Conservation (phyloP, 2,888 invertebrate genomes). For the Ditula angustiorana region DNA sequence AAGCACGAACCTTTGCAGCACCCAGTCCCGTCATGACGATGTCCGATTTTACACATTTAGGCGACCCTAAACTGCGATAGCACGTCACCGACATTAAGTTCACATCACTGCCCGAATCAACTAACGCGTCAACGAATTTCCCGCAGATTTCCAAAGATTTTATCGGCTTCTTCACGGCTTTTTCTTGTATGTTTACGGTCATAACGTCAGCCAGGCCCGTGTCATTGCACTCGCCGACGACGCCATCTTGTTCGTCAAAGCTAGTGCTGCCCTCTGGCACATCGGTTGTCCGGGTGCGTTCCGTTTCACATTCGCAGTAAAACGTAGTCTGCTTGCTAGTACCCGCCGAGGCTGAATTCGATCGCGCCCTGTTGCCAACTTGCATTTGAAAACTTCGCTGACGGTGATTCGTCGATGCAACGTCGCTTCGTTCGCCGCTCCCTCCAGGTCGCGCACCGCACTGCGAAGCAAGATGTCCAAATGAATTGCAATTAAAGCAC, state of each 20-base stretch:
- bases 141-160: slow-evolving; percentile 32
- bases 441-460: not conserved
- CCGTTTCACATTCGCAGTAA: not conserved
- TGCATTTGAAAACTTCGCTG: too few relatives aligned
- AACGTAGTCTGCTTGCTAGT: not conserved
- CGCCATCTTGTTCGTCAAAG: not conserved
- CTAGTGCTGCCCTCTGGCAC: not conserved
- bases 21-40: not conserved
- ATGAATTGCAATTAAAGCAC: not conserved
- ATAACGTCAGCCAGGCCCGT: not conserved
- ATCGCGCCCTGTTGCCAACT: not conserved
- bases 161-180: slow-evolving; percentile 22
- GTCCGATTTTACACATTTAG: not conserved
- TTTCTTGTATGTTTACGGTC: slow-evolving; percentile 23
- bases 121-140: slow-evolving; percentile 12
- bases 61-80: not conserved
- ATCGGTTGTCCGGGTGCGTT: not conserved
- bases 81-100: slow-evolving; percentile 20
- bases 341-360: not conserved
- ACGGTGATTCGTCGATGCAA: not conserved
- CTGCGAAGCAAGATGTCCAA: not conserved
- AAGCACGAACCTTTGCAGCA: not conserved
- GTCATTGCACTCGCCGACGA: not conserved
- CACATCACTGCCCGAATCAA: slow-evolving; percentile 36
- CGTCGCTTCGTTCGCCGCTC: not conserved